Percentiles rank a stretch among this genome's conserved stretches.
Evolutionary conservation across 2,113 vertebrate genomes (phyloP).

Genomic region (Carassius gibelio): DNA sequence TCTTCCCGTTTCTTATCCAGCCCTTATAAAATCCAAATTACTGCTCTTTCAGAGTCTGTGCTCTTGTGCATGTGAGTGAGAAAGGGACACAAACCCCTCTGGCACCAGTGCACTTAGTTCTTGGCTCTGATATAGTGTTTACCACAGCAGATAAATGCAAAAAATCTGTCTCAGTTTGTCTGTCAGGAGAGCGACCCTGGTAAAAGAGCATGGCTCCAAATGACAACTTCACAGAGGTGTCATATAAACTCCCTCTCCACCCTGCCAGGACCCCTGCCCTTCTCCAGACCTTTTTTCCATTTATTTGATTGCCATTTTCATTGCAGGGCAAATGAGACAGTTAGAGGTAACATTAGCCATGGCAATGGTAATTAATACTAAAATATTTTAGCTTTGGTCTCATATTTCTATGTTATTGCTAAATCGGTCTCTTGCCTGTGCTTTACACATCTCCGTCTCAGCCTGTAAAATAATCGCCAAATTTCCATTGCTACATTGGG

Average conservation of each 20-base stretch:
- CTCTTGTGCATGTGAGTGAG: not conserved
- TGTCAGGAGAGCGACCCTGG: slow-evolving; percentile 51
- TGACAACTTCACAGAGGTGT: slow-evolving; percentile 63
- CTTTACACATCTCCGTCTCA: slow-evolving; percentile 75
- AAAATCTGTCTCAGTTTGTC: slow-evolving; percentile 56
- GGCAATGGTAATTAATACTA: slow-evolving; percentile 76
- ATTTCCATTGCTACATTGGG: slow-evolving; percentile 73
- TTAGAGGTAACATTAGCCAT: slow-evolving; percentile 66
- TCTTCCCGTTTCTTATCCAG: slow-evolving; percentile 45
- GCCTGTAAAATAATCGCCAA: slow-evolving; percentile 80
- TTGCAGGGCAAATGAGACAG: slow-evolving; percentile 54
- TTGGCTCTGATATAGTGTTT: slow-evolving; percentile 46
- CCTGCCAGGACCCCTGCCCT: slow-evolving; percentile 55
- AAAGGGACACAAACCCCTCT: not conserved
- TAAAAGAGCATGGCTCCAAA: slow-evolving; percentile 46
- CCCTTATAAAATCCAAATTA: slow-evolving; percentile 29
- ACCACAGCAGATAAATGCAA: slow-evolving; percentile 51
- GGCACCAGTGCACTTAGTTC: not conserved
- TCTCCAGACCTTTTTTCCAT: slow-evolving; percentile 61
- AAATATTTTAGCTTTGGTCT: slow-evolving; percentile 80
- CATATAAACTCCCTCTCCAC: slow-evolving; percentile 55
- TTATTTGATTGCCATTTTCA: slow-evolving; percentile 70
- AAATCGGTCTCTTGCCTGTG: slow-evolving; percentile 73
- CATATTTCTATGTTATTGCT: slow-evolving; percentile 79
- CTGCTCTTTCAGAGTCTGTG: slow-evolving; percentile 5